Percentiles rank a stretch among this genome's conserved stretches.
phyloP scores from a whole-genome alignment of 2,797 vertebrate species.

The Synaphobranchus kaupii region DNA sequence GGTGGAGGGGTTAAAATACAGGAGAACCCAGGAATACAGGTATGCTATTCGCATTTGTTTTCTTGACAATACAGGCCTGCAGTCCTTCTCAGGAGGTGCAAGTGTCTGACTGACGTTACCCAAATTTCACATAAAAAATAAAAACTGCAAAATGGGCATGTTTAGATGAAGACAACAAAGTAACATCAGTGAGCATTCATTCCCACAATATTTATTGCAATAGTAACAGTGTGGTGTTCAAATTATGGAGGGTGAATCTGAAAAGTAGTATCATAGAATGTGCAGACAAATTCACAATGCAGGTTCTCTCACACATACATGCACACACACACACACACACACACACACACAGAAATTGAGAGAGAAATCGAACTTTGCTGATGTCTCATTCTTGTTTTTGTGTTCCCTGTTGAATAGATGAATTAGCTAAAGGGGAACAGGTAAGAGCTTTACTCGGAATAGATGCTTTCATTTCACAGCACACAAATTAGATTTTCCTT shows the following conservation, averaged over 20 bases:
- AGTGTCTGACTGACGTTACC: not conserved
- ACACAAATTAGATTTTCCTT: constrained; percentile 15
- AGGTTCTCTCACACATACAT: not conserved
- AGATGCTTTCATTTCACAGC: constrained; percentile 1
- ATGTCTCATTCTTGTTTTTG: not conserved
- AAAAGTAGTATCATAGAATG: too few relatives aligned
- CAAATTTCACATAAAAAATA: not conserved
- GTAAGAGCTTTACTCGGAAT: not conserved
- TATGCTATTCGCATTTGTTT: too few relatives aligned
- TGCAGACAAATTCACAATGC: too few relatives aligned
- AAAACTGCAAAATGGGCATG: not conserved
- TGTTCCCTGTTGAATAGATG: not conserved
- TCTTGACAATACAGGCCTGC: too few relatives aligned
- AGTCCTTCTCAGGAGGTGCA: too few relatives aligned
- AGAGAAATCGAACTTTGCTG: not conserved
- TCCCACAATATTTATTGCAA: too few relatives aligned
- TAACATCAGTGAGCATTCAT: too few relatives aligned
- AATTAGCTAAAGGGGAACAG: not conserved
- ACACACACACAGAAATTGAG: not conserved
- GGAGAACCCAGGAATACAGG: too few relatives aligned
- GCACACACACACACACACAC: not conserved
- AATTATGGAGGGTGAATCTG: too few relatives aligned
- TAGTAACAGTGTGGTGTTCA: too few relatives aligned
- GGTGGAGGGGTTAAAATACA: too few relatives aligned
- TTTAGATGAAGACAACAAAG: not conserved